Evolutionary conservation across 1,140 invertebrate species (phyloP).

Genomic region (Atta texana): DNA sequence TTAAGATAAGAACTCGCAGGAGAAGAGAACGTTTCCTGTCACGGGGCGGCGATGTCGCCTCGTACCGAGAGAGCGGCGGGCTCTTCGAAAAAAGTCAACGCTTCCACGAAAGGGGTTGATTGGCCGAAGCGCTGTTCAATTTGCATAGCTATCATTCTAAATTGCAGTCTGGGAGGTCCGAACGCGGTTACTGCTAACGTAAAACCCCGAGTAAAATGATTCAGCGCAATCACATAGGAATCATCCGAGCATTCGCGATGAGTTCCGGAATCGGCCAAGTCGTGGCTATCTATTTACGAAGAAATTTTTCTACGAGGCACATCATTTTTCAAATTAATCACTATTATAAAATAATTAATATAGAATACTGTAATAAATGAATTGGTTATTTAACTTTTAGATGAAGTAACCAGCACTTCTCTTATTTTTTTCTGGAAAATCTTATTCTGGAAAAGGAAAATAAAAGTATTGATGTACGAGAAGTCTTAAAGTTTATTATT

Average conservation of each 20-base stretch:
- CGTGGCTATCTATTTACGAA: neutral
- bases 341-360: neutral
- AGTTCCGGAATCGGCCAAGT: neutral
- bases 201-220: conserved; percentile 43
- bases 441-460: too few species aligned
- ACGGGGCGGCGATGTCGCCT: conserved; percentile 44
- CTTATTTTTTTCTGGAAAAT: too few species aligned
- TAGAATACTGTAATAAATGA: neutral
- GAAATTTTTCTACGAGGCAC: neutral
- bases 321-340: neutral
- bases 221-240: conserved; percentile 30
- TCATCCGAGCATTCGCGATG: conserved; percentile 3
- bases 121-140: conserved; percentile 62
- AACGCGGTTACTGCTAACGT: conserved; percentile 33
- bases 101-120: conserved; percentile 61
- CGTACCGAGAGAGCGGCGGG: conserved; percentile 1
- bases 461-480: too few species aligned
- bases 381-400: neutral
- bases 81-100: conserved; percentile 36
- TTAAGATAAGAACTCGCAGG: conserved; percentile 59
- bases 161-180: conserved; percentile 54
- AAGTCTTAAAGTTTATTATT: too few species aligned
- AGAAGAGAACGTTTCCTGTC: conserved; percentile 58
- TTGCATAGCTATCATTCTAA: conserved; percentile 65
- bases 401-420: too few species aligned